A percentile compares a stretch with the other conserved stretches of the same genome.
These are phyloP conservation scores for Anarhynchus alexandrinus DNA, from an alignment of 2,113 vertebrate genomes.

Conservation along the genomic window DNA sequence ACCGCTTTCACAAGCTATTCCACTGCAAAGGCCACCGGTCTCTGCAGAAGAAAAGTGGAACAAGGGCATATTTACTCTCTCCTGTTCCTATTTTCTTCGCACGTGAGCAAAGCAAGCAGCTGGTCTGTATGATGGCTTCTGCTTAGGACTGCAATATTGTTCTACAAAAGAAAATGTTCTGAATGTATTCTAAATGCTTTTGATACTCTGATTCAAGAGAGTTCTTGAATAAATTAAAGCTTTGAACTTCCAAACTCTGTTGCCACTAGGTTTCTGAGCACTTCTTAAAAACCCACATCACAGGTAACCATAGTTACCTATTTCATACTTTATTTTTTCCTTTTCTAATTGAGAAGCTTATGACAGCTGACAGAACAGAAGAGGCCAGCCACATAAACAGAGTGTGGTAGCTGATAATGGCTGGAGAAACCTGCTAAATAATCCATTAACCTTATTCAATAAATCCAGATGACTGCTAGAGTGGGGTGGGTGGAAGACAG, in stretches of 20 bases:
- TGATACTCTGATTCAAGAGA: constrained; percentile 15
- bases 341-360: constrained; percentile 52
- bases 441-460: constrained; percentile 29
- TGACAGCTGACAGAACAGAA: constrained; percentile 11
- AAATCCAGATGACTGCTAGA: constrained; percentile 1
- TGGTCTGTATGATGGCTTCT: neutral
- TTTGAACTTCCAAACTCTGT: constrained; percentile 45
- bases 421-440: constrained; percentile 23
- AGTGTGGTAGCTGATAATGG: neutral
- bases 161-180: neutral
- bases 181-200: constrained; percentile 25
- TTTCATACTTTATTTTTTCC: neutral
- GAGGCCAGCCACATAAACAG: constrained; percentile 9
- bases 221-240: constrained; percentile 53
- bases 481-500: neutral
- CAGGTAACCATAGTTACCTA: constrained; percentile 63
- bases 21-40: neutral
- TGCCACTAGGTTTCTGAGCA: constrained; percentile 31
- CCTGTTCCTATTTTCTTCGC: neutral
- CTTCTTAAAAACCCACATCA: constrained; percentile 26
- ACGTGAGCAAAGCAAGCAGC: neutral
- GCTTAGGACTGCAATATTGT: neutral
- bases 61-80: neutral
- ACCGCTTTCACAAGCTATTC: neutral
- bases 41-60: neutral